Percentiles rank a stretch among this genome's conserved stretches.
phyloP scores from a whole-genome alignment of 2,113 vertebrate genomes.

The Indicator maculatus region DNA sequence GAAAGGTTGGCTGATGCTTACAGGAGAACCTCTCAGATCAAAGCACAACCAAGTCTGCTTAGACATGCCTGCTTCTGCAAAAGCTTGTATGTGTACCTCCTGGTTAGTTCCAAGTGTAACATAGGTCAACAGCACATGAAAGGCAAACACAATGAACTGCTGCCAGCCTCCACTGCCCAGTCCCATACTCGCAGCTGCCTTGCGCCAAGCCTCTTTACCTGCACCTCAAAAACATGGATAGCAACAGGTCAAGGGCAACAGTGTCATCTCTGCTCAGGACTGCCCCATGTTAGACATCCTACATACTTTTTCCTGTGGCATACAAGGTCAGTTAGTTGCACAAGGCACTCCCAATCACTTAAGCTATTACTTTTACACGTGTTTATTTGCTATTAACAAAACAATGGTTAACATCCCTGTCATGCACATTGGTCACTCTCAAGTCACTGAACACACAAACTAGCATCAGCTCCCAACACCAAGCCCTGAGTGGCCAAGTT shows the following conservation, averaged over 20 bases:
- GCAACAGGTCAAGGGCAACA: not conserved
- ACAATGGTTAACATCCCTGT: not conserved
- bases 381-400: not conserved
- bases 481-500: not conserved
- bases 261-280: not conserved
- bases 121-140: not conserved
- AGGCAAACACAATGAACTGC: not conserved
- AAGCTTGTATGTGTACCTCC: not conserved
- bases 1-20: not conserved
- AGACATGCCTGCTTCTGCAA: not conserved
- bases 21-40: not conserved
- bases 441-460: not conserved
- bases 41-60: not conserved
- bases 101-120: fast-evolving
- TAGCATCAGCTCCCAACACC: not conserved
- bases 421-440: not conserved
- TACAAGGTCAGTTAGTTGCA: not conserved
- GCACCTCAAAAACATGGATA: not conserved
- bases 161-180: not conserved
- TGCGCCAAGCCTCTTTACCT: not conserved
- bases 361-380: too few species aligned
- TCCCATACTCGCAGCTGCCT: not conserved
- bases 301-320: not conserved
- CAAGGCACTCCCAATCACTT: not conserved
- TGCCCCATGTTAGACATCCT: fast-evolving